Evolutionary conservation across 2,113 vertebrate species (phyloP).

Genomic region (Xyliphius kryptos): DNA sequence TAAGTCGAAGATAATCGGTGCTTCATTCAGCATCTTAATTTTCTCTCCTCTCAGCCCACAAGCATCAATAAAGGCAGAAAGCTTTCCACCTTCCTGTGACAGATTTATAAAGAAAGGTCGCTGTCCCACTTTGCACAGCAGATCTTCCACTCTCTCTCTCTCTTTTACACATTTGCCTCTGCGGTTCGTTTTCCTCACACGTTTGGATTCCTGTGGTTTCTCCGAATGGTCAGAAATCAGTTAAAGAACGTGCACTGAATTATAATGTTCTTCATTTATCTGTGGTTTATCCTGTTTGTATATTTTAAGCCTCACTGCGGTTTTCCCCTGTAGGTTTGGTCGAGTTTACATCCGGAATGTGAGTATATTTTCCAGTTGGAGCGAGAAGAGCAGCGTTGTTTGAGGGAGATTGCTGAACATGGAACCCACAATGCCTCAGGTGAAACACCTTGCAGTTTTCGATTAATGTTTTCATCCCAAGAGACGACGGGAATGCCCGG

Average conservation of each 20-base stretch:
- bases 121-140: neutral
- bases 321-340: conserved; percentile 47
- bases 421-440: conserved; percentile 54
- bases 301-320: conserved; percentile 9
- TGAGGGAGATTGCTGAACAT: conserved; percentile 49
- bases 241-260: neutral
- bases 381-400: conserved; percentile 58
- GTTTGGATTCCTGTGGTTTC: neutral
- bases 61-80: neutral
- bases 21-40: neutral
- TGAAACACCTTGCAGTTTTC: conserved; percentile 46
- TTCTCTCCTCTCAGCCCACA: neutral
- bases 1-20: neutral
- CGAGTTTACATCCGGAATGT: conserved; percentile 66
- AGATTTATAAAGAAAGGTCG: neutral
- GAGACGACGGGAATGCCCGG: no score
- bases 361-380: conserved; percentile 66
- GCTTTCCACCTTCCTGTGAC: neutral
- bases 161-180: neutral
- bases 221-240: conserved; percentile 1
- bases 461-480: neutral
- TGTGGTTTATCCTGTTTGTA: neutral
- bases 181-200: conserved; percentile 6
- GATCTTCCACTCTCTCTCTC: neutral
- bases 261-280: neutral